Evolutionary conservation across 2,797 vertebrate species (phyloP).

Genomic region (Schizopygopsis malacanthus): DNA sequence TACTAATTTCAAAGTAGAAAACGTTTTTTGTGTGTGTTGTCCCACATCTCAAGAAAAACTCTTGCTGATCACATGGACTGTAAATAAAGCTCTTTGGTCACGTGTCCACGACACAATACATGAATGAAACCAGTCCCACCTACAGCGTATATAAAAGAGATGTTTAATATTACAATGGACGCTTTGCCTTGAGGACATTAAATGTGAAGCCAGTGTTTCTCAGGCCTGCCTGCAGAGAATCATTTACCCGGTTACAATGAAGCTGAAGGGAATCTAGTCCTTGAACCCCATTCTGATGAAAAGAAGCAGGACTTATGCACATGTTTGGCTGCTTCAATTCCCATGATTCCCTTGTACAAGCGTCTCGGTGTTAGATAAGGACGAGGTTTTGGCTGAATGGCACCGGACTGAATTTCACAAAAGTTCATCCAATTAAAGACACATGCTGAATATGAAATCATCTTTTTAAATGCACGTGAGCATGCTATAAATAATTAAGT

Average conservation of each 20-base stretch:
- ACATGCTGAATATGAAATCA: not conserved
- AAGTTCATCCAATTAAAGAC: not conserved
- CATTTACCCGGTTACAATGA: not conserved
- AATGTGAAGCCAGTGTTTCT: not conserved
- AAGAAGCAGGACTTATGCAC: not conserved
- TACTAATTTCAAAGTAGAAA: not conserved
- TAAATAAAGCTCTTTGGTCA: slow-evolving; percentile 13
- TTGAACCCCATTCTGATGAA: not conserved
- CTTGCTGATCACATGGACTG: not conserved
- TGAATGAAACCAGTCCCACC: not conserved
- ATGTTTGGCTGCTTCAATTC: not conserved
- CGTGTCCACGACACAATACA: not conserved
- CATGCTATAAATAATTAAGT: not conserved
- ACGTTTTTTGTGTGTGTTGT: not conserved
- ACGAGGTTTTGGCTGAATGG: not conserved
- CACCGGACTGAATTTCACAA: not conserved
- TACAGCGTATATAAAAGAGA: not conserved
- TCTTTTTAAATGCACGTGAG: not conserved
- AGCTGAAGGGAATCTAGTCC: not conserved
- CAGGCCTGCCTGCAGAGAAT: not conserved
- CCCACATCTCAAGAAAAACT: not conserved
- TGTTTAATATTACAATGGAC: not conserved
- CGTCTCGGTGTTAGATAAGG: not conserved
- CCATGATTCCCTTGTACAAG: not conserved
- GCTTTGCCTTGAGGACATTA: not conserved